Conservation (phyloP, 2,797 vertebrate genomes). For the Anniella stebbinsi region DNA sequence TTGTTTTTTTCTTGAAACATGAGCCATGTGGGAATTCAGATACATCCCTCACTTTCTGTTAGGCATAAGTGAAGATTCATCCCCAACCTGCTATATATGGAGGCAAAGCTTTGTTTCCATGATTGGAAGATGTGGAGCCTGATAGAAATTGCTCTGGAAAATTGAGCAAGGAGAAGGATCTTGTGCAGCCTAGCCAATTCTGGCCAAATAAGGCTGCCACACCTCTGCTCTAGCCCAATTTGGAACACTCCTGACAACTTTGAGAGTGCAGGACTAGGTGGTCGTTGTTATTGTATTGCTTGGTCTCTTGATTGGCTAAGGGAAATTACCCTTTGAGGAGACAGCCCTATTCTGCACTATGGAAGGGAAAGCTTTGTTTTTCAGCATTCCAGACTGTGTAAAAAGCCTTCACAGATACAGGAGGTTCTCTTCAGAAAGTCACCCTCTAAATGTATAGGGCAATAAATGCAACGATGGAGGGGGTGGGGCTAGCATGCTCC, state of each 20-base stretch:
- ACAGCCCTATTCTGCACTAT: too few relatives aligned
- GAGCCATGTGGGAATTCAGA: slow-evolving; percentile 33
- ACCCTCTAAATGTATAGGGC: too few relatives aligned
- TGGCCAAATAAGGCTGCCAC: too few relatives aligned
- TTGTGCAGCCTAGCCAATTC: neutral
- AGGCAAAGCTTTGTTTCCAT: neutral
- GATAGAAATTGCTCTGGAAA: too few relatives aligned
- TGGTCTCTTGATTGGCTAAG: too few relatives aligned
- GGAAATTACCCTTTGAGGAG: too few relatives aligned
- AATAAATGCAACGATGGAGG: too few relatives aligned
- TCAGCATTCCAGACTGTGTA: too few relatives aligned
- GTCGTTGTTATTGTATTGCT: too few relatives aligned
- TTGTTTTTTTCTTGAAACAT: slow-evolving; percentile 11
- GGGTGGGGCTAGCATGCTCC: too few relatives aligned
- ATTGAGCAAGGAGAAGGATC: neutral
- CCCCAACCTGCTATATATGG: neutral
- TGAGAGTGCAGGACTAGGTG: neutral
- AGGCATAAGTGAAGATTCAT: neutral
- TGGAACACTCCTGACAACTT: neutral
- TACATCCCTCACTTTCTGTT: neutral
- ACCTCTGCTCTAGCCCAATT: neutral
- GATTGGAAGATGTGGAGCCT: neutral
- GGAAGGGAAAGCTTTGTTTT: neutral
- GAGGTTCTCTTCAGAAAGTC: too few relatives aligned
- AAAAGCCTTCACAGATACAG: too few relatives aligned